Percentiles rank a stretch among this genome's conserved stretches.
phyloP scores from a whole-genome alignment of 2,888 invertebrate genomes.

The Volucella inanis region DNA sequence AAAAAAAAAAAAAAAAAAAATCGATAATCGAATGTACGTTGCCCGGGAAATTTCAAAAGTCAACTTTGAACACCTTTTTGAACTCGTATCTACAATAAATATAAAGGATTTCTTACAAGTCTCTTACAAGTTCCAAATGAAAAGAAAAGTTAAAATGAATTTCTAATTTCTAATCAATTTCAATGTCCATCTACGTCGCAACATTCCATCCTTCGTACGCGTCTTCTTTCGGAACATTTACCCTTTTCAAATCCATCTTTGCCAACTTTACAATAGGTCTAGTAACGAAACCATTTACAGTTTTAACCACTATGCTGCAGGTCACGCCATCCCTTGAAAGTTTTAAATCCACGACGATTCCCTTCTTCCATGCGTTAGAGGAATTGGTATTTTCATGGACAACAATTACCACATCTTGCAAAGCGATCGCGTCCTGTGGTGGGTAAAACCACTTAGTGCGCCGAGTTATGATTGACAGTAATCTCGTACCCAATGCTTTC shows the following conservation, averaged over 20 bases:
- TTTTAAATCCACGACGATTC: conserved; percentile 55
- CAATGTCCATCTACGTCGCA: background rate
- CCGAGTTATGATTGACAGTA: conserved; percentile 50
- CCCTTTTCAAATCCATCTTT: conserved; percentile 53
- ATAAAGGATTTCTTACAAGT: no score
- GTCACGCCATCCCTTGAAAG: conserved; percentile 45
- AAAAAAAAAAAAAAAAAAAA: no score
- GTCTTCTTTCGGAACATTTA: conserved; percentile 18
- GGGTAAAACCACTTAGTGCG: conserved; percentile 46
- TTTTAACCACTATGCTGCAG: conserved; percentile 60
- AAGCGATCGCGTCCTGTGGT: conserved; percentile 15
- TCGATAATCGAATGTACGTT: no score
- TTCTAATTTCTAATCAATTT: no score
- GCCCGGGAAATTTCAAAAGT: no score
- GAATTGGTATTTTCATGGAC: conserved; percentile 58
- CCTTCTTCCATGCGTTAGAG: conserved; percentile 56
- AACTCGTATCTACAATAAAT: no score
- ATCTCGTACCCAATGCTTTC: conserved; percentile 60
- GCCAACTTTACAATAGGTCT: no score
- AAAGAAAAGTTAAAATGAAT: no score
- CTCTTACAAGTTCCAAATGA: no score
- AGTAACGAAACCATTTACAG: no score
- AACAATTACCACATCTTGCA: conserved; percentile 56
- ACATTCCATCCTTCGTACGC: conserved; percentile 42
- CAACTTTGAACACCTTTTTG: no score